These are phyloP conservation scores for Siphamia tubifer DNA, from an alignment of 2,113 vertebrate species.

Conservation along the genomic window DNA sequence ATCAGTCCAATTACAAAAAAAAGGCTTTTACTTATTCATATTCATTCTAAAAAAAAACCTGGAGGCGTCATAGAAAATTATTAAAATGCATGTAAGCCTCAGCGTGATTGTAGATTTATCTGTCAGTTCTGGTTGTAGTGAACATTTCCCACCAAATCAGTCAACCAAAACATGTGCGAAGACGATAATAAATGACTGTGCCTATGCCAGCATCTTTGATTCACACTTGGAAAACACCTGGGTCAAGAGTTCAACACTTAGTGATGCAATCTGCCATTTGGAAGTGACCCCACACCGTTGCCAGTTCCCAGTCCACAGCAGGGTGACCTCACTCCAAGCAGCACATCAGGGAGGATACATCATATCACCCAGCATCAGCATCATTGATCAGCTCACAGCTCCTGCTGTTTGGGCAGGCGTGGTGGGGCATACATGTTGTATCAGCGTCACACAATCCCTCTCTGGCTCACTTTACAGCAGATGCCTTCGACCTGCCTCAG, in stretches of 20 bases:
- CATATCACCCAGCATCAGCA: slow-evolving; percentile 1
- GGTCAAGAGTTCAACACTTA: slow-evolving; percentile 31
- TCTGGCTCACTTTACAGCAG: background rate
- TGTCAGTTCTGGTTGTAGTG: background rate
- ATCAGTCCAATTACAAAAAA: too few relatives aligned
- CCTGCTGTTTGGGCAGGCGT: slow-evolving; percentile 18
- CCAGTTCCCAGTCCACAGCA: slow-evolving; percentile 7
- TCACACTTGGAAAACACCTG: background rate
- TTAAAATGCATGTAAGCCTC: background rate
- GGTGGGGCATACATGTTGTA: slow-evolving; percentile 29
- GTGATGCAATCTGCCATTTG: slow-evolving; percentile 10
- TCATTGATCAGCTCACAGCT: slow-evolving; percentile 31
- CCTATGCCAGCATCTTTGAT: slow-evolving; percentile 11
- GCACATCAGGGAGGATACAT: background rate
- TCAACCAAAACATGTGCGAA: background rate
- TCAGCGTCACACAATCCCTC: background rate
- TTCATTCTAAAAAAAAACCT: slow-evolving; percentile 12
- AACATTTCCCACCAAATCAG: background rate
- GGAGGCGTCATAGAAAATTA: background rate
- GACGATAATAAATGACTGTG: background rate
- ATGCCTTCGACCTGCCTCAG: slow-evolving; percentile 17
- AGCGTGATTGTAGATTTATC: background rate
- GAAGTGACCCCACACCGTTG: background rate
- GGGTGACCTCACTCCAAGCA: slow-evolving; percentile 20
- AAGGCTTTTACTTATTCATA: background rate